Conservation (phyloP, 2,888 invertebrate genomes). For the Hybos culiciformis region DNA sequence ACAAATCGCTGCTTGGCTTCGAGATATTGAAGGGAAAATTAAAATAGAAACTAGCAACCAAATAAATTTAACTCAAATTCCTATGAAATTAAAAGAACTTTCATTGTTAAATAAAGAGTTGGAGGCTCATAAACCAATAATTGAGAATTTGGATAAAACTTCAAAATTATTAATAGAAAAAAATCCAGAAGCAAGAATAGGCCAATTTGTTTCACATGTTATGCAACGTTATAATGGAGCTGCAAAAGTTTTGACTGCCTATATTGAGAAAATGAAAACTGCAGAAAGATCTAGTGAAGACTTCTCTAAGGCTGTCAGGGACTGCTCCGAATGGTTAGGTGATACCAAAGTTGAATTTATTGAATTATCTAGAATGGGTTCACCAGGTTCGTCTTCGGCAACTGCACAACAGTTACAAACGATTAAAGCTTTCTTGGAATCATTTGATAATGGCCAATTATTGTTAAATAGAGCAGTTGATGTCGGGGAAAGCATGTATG, state of each 20-base stretch:
- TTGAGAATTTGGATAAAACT: conserved; percentile 51
- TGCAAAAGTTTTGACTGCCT: conserved; percentile 52
- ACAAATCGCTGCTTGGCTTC: conserved; percentile 59
- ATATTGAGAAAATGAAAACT: conserved; percentile 57
- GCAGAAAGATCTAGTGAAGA: conserved; percentile 52
- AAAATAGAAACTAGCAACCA: conserved; percentile 59
- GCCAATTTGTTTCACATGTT: conserved; percentile 67
- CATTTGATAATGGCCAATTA: conserved; percentile 64
- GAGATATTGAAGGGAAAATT: conserved; percentile 62
- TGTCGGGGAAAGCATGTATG: conserved; percentile 76
- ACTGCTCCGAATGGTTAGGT: conserved; percentile 65
- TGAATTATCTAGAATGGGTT: conserved; percentile 56
- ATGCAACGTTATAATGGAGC: conserved; percentile 61
- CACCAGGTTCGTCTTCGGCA: conserved; percentile 57
- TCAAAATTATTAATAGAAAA: conserved; percentile 59
- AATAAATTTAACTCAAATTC: conserved; percentile 52
- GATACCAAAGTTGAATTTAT: conserved; percentile 62
- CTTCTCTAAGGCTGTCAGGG: conserved; percentile 53
- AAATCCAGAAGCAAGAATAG: conserved; percentile 70
- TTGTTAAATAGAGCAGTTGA: conserved; percentile 69
- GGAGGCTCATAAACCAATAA: conserved; percentile 46
- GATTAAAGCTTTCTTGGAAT: conserved; percentile 43
- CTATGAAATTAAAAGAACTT: conserved; percentile 54
- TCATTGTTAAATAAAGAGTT: conserved; percentile 49
- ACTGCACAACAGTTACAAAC: conserved; percentile 58